Evolutionary conservation across 2,113 vertebrate species (phyloP).

Genomic region (Uria lomvia): DNA sequence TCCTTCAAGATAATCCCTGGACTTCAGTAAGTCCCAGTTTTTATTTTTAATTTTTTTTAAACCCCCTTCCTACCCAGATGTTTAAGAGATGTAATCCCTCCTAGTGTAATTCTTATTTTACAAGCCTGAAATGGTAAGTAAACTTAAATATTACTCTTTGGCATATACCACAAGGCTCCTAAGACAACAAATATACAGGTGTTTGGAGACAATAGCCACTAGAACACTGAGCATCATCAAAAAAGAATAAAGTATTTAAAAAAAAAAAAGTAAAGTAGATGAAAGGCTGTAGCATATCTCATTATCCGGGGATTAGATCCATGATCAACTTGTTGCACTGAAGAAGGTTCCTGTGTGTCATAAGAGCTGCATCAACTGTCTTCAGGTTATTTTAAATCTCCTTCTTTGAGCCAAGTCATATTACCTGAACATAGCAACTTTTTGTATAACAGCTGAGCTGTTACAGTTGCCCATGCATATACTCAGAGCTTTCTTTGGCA

Average conservation of each 20-base stretch:
- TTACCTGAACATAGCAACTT: not conserved
- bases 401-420: not conserved
- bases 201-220: not conserved
- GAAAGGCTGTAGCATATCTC: not conserved
- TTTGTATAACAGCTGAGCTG: not conserved
- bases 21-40: not conserved
- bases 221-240: not conserved
- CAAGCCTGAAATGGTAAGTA: not conserved
- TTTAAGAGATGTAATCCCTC: not conserved
- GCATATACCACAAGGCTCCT: not conserved
- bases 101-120: not conserved
- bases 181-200: not conserved
- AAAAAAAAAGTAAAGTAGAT: not conserved
- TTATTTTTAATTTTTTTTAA: not conserved
- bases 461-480: not conserved
- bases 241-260: not conserved
- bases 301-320: not conserved
- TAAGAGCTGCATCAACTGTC: fast-evolving
- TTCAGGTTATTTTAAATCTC: not conserved
- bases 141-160: not conserved
- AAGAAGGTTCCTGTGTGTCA: not conserved
- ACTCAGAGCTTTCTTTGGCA: not conserved
- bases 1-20: not conserved
- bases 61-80: not conserved
- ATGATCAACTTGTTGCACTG: not conserved